Percentiles rank a stretch among this genome's conserved stretches.
Evolutionary conservation across 2,888 invertebrate genomes (phyloP).

Genomic region (Rhaphigaster nebulosa): DNA sequence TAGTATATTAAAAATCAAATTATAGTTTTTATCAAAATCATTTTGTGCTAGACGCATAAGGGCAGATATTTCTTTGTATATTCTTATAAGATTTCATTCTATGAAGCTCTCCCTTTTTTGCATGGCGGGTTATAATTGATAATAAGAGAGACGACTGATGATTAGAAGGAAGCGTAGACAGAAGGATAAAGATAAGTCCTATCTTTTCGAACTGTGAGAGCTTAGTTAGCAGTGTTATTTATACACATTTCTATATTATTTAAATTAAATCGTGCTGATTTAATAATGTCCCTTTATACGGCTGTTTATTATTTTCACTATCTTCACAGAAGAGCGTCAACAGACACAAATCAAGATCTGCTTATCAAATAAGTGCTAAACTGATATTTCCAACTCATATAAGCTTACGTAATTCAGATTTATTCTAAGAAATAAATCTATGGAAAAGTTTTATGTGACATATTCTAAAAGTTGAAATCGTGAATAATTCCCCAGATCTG

Average conservation of each 20-base stretch:
- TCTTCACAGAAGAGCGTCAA: background rate
- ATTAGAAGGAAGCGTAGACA: too few species aligned
- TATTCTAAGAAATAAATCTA: background rate
- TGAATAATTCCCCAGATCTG: background rate
- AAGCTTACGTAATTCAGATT: background rate
- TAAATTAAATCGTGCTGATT: background rate
- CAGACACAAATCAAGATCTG: background rate
- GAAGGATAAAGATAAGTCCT: background rate
- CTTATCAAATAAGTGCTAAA: background rate
- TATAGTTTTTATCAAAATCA: too few species aligned
- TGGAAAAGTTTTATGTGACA: constrained; percentile 10
- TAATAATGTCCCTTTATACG: background rate
- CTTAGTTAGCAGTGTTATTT: background rate
- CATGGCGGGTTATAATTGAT: too few species aligned
- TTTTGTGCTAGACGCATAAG: too few species aligned
- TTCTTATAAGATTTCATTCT: too few species aligned
- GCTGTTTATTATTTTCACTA: background rate
- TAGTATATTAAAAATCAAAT: too few species aligned
- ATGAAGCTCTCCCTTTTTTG: too few species aligned
- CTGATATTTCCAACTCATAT: background rate
- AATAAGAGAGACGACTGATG: too few species aligned
- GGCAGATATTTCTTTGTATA: too few species aligned
- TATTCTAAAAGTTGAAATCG: background rate
- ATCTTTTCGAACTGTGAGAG: background rate
- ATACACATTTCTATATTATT: background rate